Conservation (phyloP, 1,140 invertebrate species). For the Cyrtorhinus lividipennis region DNA sequence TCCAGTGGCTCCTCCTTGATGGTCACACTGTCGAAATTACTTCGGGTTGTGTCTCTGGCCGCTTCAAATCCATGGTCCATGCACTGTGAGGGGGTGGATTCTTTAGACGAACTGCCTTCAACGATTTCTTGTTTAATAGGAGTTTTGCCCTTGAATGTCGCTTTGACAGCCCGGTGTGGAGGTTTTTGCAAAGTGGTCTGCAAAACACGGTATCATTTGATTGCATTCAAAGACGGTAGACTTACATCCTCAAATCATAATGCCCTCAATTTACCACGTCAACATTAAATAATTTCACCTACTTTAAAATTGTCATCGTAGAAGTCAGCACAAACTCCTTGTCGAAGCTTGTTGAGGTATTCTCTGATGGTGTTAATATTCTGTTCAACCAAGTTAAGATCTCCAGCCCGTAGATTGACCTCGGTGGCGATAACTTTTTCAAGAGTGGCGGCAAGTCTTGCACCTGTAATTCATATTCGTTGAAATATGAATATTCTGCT, state of each 20-base stretch:
- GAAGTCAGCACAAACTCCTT: not conserved
- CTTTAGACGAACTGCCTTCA: no score
- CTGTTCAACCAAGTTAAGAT: not conserved
- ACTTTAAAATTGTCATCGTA: conserved; percentile 4
- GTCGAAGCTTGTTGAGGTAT: not conserved
- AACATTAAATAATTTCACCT: no score
- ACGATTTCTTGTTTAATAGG: not conserved
- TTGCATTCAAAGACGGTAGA: no score
- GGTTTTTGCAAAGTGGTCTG: conserved; percentile 1
- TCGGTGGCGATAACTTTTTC: not conserved
- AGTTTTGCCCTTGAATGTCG: not conserved
- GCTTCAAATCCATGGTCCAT: no score
- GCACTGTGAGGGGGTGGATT: not conserved
- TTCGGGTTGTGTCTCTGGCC: no score
- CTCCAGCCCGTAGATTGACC: not conserved
- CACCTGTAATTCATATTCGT: not conserved
- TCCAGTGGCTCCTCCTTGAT: not conserved
- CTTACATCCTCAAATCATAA: no score
- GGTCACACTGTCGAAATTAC: no score
- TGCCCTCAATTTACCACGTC: no score
- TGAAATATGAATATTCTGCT: no score
- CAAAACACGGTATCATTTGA: no score
- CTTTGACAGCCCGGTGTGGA: not conserved
- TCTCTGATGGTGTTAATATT: not conserved
- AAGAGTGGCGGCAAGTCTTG: not conserved